Conservation (phyloP, 2,797 vertebrate genomes). For the Melopsittacus undulatus region DNA sequence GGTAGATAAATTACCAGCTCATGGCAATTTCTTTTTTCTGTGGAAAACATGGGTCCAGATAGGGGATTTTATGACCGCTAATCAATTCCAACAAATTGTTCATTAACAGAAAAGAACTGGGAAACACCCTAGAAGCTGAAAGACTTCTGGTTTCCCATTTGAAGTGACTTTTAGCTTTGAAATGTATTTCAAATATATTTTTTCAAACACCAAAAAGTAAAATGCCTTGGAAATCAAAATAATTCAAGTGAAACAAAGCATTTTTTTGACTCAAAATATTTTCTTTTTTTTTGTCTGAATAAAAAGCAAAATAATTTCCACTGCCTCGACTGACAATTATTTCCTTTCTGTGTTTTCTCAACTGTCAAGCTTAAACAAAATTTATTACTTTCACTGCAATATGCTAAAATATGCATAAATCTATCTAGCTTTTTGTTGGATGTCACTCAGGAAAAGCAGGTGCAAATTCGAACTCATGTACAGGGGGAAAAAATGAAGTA, state of each 20-base stretch:
- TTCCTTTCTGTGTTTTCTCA: constrained; percentile 36
- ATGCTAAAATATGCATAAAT: background rate
- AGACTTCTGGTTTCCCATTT: constrained; percentile 41
- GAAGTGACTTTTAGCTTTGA: constrained; percentile 23
- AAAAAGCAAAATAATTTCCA: constrained; percentile 34
- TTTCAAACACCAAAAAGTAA: constrained; percentile 11
- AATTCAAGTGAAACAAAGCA: constrained; percentile 21
- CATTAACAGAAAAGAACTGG: constrained; percentile 31
- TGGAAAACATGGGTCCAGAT: constrained; percentile 1
- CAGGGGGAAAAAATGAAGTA: background rate
- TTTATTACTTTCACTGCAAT: background rate
- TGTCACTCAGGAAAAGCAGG: constrained; percentile 49
- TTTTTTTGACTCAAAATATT: constrained; percentile 21
- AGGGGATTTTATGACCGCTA: background rate
- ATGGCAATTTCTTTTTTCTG: background rate
- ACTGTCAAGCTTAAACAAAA: constrained; percentile 4
- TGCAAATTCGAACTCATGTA: constrained; percentile 19
- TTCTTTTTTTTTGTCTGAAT: constrained; percentile 5
- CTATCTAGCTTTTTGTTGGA: constrained; percentile 6
- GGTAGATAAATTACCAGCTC: constrained; percentile 15
- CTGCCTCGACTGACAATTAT: constrained; percentile 27
- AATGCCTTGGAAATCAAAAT: constrained; percentile 24
- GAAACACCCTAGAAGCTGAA: constrained; percentile 31
- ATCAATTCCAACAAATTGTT: constrained; percentile 45
- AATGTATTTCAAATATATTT: constrained; percentile 23